phyloP scores from a whole-genome alignment of 2,797 vertebrate species.

The Myotis findleyi region DNA sequence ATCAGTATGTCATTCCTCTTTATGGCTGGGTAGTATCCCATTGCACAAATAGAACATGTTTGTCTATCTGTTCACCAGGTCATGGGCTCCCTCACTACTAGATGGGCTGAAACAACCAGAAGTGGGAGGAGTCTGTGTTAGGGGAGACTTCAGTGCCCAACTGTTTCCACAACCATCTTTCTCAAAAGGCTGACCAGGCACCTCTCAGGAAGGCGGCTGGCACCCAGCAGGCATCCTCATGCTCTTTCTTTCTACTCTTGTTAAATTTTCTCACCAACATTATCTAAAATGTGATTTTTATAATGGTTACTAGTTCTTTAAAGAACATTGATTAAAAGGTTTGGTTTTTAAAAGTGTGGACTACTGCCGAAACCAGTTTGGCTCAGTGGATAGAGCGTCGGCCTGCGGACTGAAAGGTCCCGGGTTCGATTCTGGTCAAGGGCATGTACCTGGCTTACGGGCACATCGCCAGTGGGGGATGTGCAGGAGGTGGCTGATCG shows the following conservation, averaged over 20 bases:
- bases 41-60: rapidly evolving
- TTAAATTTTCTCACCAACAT: background rate
- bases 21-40: background rate
- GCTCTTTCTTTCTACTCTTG: background rate
- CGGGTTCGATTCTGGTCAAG: too few relatives aligned
- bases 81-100: too few relatives aligned
- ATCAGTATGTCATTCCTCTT: too few relatives aligned
- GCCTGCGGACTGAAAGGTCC: too few relatives aligned
- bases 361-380: too few relatives aligned
- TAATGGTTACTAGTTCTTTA: background rate
- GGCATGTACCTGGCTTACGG: too few relatives aligned
- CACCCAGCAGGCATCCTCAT: rapidly evolving
- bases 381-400: too few relatives aligned
- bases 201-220: background rate
- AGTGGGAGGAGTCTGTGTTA: background rate
- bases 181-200: rapidly evolving
- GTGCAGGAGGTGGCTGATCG: too few relatives aligned
- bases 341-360: background rate
- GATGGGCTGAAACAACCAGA: background rate
- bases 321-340: background rate
- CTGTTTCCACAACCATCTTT: background rate
- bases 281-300: background rate
- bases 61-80: background rate
- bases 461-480: too few relatives aligned
- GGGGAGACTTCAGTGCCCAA: background rate